phyloP scores from a whole-genome alignment of 1,140 invertebrate species.

The Drosophila ohnishii region DNA sequence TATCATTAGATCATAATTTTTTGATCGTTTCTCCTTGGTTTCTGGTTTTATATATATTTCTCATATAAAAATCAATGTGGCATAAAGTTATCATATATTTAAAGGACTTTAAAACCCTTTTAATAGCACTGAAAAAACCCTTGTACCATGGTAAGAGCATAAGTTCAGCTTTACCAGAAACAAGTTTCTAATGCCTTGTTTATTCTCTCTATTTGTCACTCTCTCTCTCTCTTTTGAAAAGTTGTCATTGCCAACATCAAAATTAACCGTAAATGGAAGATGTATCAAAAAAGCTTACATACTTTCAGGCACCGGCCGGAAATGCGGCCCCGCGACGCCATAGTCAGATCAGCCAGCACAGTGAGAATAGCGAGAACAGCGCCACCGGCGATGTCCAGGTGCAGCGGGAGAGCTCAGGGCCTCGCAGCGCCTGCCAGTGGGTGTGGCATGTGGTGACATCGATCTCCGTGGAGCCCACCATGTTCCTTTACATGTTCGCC shows the following conservation, averaged over 20 bases:
- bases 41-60: not conserved
- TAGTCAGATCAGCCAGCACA: constrained; percentile 32
- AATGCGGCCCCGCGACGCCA: constrained; percentile 32
- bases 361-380: constrained; percentile 21
- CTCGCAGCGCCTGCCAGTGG: constrained; percentile 24
- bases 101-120: not conserved
- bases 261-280: not conserved
- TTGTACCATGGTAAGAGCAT: constrained; percentile 1
- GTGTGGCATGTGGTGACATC: constrained; percentile 18
- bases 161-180: not conserved
- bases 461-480: constrained; percentile 89
- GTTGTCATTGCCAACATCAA: constrained; percentile 18
- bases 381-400: constrained; percentile 2
- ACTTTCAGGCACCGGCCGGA: constrained; percentile 53
- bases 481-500: constrained; percentile 92
- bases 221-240: not conserved
- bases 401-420: not conserved
- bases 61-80: fast-evolving
- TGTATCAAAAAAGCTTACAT: constrained; percentile 31
- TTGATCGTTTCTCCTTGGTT: too few species aligned
- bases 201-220: not conserved
- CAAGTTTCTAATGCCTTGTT: not conserved
- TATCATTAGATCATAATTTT: too few species aligned
- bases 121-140: not conserved
- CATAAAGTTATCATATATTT: not conserved